Evolutionary conservation across 1,140 invertebrate species (phyloP).

Genomic region (Drosophila orosa): DNA sequence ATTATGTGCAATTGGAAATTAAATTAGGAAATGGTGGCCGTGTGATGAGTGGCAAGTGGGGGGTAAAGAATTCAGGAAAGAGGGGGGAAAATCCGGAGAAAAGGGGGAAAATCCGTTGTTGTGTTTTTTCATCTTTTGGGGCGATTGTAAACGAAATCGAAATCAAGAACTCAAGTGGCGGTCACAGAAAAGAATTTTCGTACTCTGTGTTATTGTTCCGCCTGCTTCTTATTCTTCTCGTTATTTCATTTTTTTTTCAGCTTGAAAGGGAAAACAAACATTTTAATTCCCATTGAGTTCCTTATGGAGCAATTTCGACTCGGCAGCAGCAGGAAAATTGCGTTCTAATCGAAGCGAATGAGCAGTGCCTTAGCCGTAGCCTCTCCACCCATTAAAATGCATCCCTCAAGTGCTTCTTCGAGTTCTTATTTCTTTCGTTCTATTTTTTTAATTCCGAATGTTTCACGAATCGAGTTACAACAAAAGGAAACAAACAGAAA

Average conservation of each 20-base stretch:
- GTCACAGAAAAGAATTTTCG: slow-evolving; percentile 49
- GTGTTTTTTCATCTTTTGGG: slow-evolving; percentile 9
- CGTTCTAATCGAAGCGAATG: slow-evolving; percentile 75
- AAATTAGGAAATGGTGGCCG: slow-evolving; percentile 58
- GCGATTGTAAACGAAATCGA: slow-evolving; percentile 7
- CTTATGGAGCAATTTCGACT: slow-evolving; percentile 55
- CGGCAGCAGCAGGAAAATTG: slow-evolving; percentile 55
- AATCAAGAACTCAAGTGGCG: slow-evolving; percentile 50
- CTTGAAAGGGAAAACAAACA: slow-evolving; percentile 62
- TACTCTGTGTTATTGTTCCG: slow-evolving; percentile 28
- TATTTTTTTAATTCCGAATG: slow-evolving; percentile 28
- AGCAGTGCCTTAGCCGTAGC: slow-evolving; percentile 24
- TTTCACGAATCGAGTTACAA: slow-evolving; percentile 56
- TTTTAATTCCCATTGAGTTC: slow-evolving; percentile 79
- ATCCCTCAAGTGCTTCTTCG: slow-evolving; percentile 65
- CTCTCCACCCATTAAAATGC: slow-evolving; percentile 48
- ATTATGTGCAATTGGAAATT: slow-evolving; percentile 82
- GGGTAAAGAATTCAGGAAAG: background rate
- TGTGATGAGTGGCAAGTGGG: slow-evolving; percentile 26
- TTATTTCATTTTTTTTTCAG: slow-evolving; percentile 3
- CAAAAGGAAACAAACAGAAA: slow-evolving; percentile 40
- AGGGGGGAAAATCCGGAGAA: background rate
- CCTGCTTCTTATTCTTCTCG: slow-evolving; percentile 19
- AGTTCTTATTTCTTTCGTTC: slow-evolving; percentile 4
- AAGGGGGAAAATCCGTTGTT: slow-evolving; percentile 4